phyloP scores from a whole-genome alignment of 1,140 invertebrate genomes.

The Monomorium pharaonis region DNA sequence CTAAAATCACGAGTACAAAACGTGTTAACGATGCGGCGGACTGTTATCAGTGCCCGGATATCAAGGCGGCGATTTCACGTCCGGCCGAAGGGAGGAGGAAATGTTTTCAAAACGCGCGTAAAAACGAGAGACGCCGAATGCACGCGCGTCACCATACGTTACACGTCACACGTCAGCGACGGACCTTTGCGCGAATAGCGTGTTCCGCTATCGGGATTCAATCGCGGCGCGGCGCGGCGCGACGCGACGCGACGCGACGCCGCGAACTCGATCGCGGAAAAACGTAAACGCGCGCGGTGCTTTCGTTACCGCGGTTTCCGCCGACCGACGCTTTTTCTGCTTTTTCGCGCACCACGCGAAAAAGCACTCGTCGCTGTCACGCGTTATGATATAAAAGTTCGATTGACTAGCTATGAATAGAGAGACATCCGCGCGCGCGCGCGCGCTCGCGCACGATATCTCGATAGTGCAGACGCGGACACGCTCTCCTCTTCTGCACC shows the following conservation, averaged over 20 bases:
- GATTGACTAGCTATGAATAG: slow-evolving; percentile 25
- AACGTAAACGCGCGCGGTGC: slow-evolving; percentile 9
- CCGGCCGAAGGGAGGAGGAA: not conserved
- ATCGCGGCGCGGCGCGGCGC: slow-evolving; percentile 17
- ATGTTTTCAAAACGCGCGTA: slow-evolving; percentile 5
- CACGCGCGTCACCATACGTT: slow-evolving; percentile 5
- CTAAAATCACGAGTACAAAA: not conserved
- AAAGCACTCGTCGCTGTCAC: slow-evolving; percentile 42
- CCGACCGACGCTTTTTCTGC: slow-evolving; percentile 12
- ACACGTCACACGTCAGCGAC: not conserved
- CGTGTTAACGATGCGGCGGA: not conserved
- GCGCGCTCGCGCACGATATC: too few species aligned
- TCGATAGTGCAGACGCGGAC: not conserved
- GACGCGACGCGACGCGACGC: not conserved
- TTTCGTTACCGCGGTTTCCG: slow-evolving; percentile 44
- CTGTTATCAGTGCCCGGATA: slow-evolving; percentile 7
- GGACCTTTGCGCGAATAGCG: slow-evolving; percentile 16
- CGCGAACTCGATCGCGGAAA: slow-evolving; percentile 35
- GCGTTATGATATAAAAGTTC: slow-evolving; percentile 27
- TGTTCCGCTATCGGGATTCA: slow-evolving; percentile 31
- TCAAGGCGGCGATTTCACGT: not conserved
- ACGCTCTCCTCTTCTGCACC: not conserved
- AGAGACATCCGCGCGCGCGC: slow-evolving; percentile 8
- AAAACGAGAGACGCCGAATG: slow-evolving; percentile 12
- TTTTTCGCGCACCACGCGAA: slow-evolving; percentile 23